These are phyloP conservation scores for Metridium senile DNA, from an alignment of 92 coral and sea anemone species.

Conservation along the genomic window DNA sequence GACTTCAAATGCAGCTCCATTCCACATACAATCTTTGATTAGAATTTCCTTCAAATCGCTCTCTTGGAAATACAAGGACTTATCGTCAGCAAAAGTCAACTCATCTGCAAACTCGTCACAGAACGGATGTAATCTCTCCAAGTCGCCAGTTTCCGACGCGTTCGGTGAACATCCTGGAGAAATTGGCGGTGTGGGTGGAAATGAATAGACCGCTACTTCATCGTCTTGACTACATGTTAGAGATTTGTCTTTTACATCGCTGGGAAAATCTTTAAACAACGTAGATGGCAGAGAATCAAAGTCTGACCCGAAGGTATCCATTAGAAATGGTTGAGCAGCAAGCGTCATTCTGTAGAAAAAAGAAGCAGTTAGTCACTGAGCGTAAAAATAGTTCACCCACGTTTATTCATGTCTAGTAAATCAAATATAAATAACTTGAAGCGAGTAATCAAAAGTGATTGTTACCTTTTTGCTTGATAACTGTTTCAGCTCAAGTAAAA, in stretches of 20 bases:
- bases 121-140: slow-evolving; percentile 73
- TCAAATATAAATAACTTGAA: slow-evolving; percentile 16
- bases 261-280: slow-evolving; percentile 76
- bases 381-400: slow-evolving; percentile 13
- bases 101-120: slow-evolving; percentile 78
- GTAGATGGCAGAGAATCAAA: slow-evolving; percentile 78
- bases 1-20: slow-evolving; percentile 84
- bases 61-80: slow-evolving; percentile 78
- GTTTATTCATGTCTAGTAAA: slow-evolving; percentile 47
- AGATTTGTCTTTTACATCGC: slow-evolving; percentile 70
- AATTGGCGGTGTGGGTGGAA: slow-evolving; percentile 88
- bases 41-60: slow-evolving; percentile 91
- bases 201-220: slow-evolving; percentile 62
- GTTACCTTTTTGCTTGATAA: slow-evolving; percentile 13
- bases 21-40: slow-evolving; percentile 99
- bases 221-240: slow-evolving; percentile 55
- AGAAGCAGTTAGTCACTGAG: slow-evolving; percentile 2
- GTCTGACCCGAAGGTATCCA: slow-evolving; percentile 70
- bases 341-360: slow-evolving; percentile 42
- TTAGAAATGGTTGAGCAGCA: slow-evolving; percentile 43
- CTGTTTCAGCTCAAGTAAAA: too few species aligned
- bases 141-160: slow-evolving; percentile 63
- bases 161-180: slow-evolving; percentile 83
- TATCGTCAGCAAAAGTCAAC: slow-evolving; percentile 57
- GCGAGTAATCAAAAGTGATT: not conserved